Evolutionary conservation across 2,888 invertebrate genomes (phyloP), one percentile per base, ranked within the genome.

Genomic region (Sinhomidia bicolor): DNA sequence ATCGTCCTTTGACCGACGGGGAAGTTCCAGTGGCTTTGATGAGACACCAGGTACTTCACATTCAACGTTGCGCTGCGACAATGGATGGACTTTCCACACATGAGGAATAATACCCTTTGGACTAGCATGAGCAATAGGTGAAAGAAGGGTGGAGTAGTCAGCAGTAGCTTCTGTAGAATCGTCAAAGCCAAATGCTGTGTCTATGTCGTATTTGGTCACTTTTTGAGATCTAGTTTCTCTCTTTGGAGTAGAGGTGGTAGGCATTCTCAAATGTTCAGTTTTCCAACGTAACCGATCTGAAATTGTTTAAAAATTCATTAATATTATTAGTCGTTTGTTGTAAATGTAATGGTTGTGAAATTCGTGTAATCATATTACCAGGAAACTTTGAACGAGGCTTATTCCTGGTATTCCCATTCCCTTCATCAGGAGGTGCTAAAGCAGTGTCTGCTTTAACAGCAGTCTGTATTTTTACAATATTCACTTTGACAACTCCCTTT

Each of bases 211-310:
- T 3, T 82, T 84, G 1, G 85, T 80, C 7, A 74, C n/a, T 36
- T 68, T 54, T 2, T 29, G n/a, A n/a, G 54, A 9, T 12, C 12
- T 57, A 2, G 65, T 57, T n/a, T 89, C 80, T 10, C 80, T 65
- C 14, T 87, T 89, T 23, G 91, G 91, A 0, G 91, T 91, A 9
- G 91, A 91, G 4, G 91, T 91, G 9, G 90, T 87, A 2, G 90
- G 90, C 79, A 90, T 88, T 23, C 54, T 51, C 54, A 80, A 89
- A 57, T 89, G 89, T 14, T 80, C 68, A 79, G 85, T 76, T 57
- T 90, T 91, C 91, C 91, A 90, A 3, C 90, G 65, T 32, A 91
- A 36, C 10, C 91, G 90, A 44, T 62, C 81, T 81, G n/a, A n/a
- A n/a, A n/a, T n/a, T n/a, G n/a, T n/a, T n/a, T n/a, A n/a, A n/a